Base-by-base conservation (phyloP, 2,797 vertebrate genomes). In the Lithobates pipiens region DNA sequence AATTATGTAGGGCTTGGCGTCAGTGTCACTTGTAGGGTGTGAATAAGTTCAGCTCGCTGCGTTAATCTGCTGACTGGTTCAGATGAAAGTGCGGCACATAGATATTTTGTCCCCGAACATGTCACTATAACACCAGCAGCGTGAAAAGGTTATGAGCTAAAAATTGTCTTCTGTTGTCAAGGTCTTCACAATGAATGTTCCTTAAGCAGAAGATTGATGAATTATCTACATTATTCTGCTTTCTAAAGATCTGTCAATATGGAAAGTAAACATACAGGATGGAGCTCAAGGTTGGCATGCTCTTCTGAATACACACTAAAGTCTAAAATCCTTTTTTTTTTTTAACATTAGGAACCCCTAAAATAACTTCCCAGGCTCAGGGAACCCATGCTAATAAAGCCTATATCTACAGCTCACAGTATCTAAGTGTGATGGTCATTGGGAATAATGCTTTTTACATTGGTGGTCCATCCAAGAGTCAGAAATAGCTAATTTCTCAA, bases 1-100 rank as follows among this genome's bases (percentile, higher is more conserved):
- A 80, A 80, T 80, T 54, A 72, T 36, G 46, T 72, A 36, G 25
- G 34, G 68, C 36, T 57, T 71, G 68, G 44, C 15, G 78, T 71
- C 68, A 80, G 68, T 80, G 67, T 80, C 65, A 70, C 77, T 70
- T 69, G 34, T 23, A 36, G 68, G 67, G 65, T 80, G 77, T 80
- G 77, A 78, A 78, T 68, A 39, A 42, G n/a, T 68, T 80, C 67
- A 46, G 27, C 54, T 80, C 65, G 54, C 44, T 42, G 65, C 67
- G 63, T 54, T 80, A 80, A 80, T 46, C 77, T 70, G 77, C 67
- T 69, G 42, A 80, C 77, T 54, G 29, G 42, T 80, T 80, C 18
- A 34, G 15, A 70, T 42, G 29, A 42, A 44, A 54, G 65, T 39
- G 54, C n/a, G 70, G 46, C 46, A 72, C 63, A 50, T 69, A 50